phyloP scores from a whole-genome alignment of 1,140 invertebrate genomes.

The Magallana gigas region DNA sequence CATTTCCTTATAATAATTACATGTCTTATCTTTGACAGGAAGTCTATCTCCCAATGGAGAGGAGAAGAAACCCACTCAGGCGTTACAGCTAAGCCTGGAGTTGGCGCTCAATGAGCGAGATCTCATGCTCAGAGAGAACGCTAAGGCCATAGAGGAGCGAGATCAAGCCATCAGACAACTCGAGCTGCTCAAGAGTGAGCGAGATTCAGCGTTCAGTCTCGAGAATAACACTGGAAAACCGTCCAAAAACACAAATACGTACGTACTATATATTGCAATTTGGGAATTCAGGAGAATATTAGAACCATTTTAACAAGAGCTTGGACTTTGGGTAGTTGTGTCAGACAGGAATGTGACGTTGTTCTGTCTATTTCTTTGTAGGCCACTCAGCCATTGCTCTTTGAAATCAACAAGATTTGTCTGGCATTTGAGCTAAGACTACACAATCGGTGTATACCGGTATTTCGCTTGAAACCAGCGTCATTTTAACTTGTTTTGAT shows the following conservation, averaged over 20 bases:
- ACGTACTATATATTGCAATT: background rate
- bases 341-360: too few species aligned
- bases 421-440: too few species aligned
- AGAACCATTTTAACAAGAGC: too few species aligned
- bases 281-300: too few species aligned
- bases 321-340: too few species aligned
- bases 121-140: constrained; percentile 74
- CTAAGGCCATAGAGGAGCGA: constrained; percentile 70
- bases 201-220: constrained; percentile 70
- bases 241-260: constrained; percentile 44
- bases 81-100: constrained; percentile 75
- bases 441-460: too few species aligned
- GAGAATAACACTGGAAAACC: constrained; percentile 64
- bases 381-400: too few species aligned
- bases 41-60: constrained; percentile 41
- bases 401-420: too few species aligned
- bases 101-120: constrained; percentile 76
- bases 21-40: background rate
- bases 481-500: too few species aligned
- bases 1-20: too few species aligned
- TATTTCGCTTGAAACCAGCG: too few species aligned
- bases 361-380: too few species aligned
- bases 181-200: constrained; percentile 68
- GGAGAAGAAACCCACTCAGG: constrained; percentile 66
- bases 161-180: constrained; percentile 75